These are phyloP conservation scores for Mastomys natalensis DNA, from an alignment of 2,113 vertebrate species.

Conservation along the genomic window DNA sequence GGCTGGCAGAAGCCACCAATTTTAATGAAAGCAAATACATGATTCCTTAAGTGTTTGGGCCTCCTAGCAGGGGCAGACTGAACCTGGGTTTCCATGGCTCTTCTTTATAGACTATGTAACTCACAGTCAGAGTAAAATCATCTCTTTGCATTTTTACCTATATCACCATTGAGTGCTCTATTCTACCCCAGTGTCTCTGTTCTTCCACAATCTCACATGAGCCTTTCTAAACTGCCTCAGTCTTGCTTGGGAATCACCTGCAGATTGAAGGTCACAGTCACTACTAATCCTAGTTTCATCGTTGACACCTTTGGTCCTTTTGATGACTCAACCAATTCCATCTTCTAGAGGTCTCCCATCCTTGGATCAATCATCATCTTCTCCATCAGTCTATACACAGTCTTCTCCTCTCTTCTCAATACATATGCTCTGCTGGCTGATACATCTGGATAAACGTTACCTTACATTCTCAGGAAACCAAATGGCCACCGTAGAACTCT, in stretches of 20 bases:
- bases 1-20: neutral
- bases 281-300: neutral
- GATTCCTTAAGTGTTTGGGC: neutral
- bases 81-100: neutral
- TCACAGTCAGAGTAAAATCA: neutral
- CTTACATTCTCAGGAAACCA: neutral
- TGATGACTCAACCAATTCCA: neutral
- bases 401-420: neutral
- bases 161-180: neutral
- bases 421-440: neutral
- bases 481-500: neutral
- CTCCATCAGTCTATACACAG: neutral
- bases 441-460: neutral
- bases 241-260: neutral
- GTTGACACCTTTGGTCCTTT: neutral
- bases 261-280: neutral
- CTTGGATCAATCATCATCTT: neutral
- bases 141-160: neutral
- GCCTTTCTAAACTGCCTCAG: neutral
- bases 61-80: neutral
- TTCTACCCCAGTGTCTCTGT: neutral
- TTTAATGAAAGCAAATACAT: neutral
- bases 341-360: neutral
- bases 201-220: neutral
- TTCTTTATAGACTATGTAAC: neutral